A percentile compares a stretch with the other conserved stretches of the same genome.
Conservation (phyloP, 2,113 vertebrate species). For the Microcebus tavaratra region DNA sequence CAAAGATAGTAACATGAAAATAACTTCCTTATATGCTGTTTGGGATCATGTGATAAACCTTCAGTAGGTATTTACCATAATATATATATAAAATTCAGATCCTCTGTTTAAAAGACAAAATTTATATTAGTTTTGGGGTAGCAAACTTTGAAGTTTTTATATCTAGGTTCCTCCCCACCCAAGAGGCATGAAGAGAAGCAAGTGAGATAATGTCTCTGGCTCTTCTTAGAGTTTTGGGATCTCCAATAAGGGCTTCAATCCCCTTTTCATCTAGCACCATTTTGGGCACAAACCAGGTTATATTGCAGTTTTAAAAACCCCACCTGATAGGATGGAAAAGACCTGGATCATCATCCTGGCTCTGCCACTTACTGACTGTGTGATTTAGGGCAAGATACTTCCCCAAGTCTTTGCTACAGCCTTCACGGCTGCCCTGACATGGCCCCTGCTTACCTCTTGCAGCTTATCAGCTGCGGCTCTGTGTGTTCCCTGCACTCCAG, state of each 20-base stretch:
- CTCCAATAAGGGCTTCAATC: neutral
- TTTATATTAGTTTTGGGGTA: neutral
- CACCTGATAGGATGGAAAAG: neutral
- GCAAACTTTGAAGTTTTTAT: slow-evolving; percentile 23
- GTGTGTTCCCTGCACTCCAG: neutral
- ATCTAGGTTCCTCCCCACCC: neutral
- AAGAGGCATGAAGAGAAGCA: neutral
- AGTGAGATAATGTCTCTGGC: neutral
- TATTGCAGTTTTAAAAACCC: neutral
- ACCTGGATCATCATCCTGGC: neutral
- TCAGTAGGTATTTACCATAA: too few species aligned
- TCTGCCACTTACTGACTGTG: neutral
- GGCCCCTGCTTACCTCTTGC: neutral
- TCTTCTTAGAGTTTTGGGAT: neutral
- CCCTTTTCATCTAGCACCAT: neutral
- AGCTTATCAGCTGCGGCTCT: neutral
- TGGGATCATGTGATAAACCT: too few species aligned
- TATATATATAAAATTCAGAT: neutral
- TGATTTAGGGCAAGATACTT: neutral
- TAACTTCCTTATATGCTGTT: too few species aligned
- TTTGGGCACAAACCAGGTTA: neutral
- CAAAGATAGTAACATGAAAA: too few species aligned
- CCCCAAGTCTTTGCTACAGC: neutral
- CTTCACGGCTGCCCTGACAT: neutral
- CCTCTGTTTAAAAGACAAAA: slow-evolving; percentile 6